phyloP scores from a whole-genome alignment of 2,888 invertebrate genomes.

The Physocephala rufipes region DNA sequence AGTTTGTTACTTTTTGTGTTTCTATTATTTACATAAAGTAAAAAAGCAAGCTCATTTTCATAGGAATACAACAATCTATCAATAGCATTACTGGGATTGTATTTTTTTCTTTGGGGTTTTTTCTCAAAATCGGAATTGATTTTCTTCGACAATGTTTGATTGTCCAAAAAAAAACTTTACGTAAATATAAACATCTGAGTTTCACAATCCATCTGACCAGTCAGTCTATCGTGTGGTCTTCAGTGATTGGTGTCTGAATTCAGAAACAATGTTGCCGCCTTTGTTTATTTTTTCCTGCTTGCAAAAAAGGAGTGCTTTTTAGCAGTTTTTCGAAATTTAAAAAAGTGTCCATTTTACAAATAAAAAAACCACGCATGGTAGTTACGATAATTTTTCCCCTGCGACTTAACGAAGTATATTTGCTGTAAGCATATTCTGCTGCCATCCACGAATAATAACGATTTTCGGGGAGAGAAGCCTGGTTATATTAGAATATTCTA shows the following conservation, averaged over 20 bases:
- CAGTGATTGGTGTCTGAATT: conserved; percentile 26
- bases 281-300: neutral
- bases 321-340: too few species aligned
- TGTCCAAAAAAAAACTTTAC: neutral
- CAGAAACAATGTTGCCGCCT: conserved; percentile 21
- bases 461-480: too few species aligned
- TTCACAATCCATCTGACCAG: neutral
- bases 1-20: neutral
- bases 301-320: too few species aligned
- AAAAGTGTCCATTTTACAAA: too few species aligned
- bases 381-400: too few species aligned
- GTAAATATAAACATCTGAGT: neutral
- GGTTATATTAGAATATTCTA: too few species aligned
- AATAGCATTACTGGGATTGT: neutral
- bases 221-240: neutral
- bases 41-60: neutral
- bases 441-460: too few species aligned
- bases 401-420: too few species aligned
- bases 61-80: neutral
- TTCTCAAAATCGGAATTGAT: conserved; percentile 14
- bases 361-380: too few species aligned
- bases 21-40: neutral
- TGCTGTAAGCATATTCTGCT: too few species aligned
- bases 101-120: neutral
- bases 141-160: neutral